A percentile compares a stretch with the other conserved stretches of the same genome.
These are phyloP conservation scores for Sphaerophoria taeniata DNA, from an alignment of 2,888 invertebrate species.

Conservation along the genomic window DNA sequence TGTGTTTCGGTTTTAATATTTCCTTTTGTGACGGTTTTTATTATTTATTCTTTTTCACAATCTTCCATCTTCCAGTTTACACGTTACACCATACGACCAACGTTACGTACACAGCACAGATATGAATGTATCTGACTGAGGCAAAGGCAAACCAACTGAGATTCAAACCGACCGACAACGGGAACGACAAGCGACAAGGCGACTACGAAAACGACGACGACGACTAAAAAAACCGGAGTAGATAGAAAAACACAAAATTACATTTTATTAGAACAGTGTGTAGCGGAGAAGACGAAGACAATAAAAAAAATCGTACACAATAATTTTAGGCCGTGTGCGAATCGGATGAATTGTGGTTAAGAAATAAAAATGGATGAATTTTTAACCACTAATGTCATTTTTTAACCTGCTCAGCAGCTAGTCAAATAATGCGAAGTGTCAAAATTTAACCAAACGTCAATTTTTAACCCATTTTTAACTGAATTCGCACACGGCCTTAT, in stretches of 20 bases:
- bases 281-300: background rate
- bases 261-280: conserved; percentile 29
- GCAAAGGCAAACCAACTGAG: background rate
- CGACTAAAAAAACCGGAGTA: conserved; percentile 25
- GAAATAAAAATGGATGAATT: too few relatives aligned
- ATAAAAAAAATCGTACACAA: conserved; percentile 27
- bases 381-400: too few relatives aligned
- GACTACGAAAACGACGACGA: conserved; percentile 8
- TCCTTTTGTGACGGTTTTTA: conserved; percentile 41
- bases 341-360: too few relatives aligned
- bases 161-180: background rate
- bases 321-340: too few relatives aligned
- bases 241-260: conserved; percentile 20
- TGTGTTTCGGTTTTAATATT: conserved; percentile 22
- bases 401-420: too few relatives aligned
- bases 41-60: conserved; percentile 41
- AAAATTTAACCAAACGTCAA: too few relatives aligned
- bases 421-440: too few relatives aligned
- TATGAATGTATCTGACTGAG: conserved; percentile 21
- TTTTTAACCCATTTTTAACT: too few relatives aligned
- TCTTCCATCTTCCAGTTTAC: conserved; percentile 31
- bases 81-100: background rate
- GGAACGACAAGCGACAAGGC: background rate
- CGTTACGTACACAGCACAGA: background rate
- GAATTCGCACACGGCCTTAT: too few relatives aligned